phyloP scores from a whole-genome alignment of 2,113 vertebrate genomes.

The Agapornis roseicollis region DNA sequence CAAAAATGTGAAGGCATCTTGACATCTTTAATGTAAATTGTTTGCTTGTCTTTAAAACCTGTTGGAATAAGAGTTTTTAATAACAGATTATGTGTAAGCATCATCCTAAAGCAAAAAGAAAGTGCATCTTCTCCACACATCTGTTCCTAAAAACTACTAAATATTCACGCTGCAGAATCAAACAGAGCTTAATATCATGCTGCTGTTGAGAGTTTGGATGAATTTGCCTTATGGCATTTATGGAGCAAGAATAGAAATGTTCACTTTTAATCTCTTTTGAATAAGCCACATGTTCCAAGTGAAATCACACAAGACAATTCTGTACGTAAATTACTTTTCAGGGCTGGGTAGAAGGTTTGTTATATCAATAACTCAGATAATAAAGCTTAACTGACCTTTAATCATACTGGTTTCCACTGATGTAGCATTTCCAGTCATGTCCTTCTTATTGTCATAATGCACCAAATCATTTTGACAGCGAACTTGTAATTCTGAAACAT shows the following conservation, averaged over 20 bases:
- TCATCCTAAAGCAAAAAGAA: neutral
- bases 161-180: neutral
- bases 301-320: neutral
- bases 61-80: neutral
- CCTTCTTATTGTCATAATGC: neutral
- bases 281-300: neutral
- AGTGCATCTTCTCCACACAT: neutral
- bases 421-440: neutral
- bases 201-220: conserved; percentile 3
- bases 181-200: conserved; percentile 10
- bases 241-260: neutral
- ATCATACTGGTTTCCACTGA: neutral
- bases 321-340: neutral
- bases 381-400: conserved; percentile 36
- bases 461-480: conserved; percentile 48
- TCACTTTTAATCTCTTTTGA: neutral
- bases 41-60: neutral
- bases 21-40: neutral
- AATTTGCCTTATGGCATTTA: neutral
- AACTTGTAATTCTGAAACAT: neutral
- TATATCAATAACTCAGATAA: neutral
- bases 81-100: neutral
- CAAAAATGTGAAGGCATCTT: neutral
- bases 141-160: neutral
- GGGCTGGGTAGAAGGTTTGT: neutral